Base-by-base conservation (phyloP, 1,140 invertebrate species). In the Steinernema khuongi region DNA sequence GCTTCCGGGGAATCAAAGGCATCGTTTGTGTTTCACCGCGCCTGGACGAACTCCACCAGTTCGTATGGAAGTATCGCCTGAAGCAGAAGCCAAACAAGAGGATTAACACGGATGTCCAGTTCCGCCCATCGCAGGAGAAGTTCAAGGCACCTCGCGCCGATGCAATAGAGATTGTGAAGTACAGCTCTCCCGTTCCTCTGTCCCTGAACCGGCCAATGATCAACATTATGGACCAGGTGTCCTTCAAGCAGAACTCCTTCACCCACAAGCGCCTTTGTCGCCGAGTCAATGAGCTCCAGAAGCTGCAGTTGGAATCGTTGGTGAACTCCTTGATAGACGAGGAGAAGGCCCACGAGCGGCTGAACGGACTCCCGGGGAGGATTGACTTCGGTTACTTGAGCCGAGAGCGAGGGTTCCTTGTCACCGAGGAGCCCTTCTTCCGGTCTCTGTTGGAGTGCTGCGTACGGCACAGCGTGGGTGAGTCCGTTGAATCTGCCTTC, bases 381-480 rank as follows among this genome's bases (percentile, higher is more conserved):
- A 29, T 83, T 28, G 82, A 81, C 11, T 81, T 75, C 50, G 73
- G 72, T 17, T 60, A 68, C 22, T 31, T 84, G 1, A 36, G 67
- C 1, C 67, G 72, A 7, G 36, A 31, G 70, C 75, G 31, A 70
- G 80, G 83, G 17, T 77, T 81, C 33, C 69, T 68, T 67, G 29
- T 84, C 2, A 79, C 77, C 14, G 26, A 69, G 26, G 83, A 84
- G 30, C 81, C 83, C 11, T 84, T 85, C 69, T 85, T 85, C 77
- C 67, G 79, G n/a, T 75, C 74, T 0, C 72, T 83, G 14, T 60
- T 82, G 1, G 44, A 75, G 22, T 75, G 76, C 28, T 67, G 43
- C 31, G 68, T 72, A 29, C 66, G 67, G 60, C 74, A 74, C 22
- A 68, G 32, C 29, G 44, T 79, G 22, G 76, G 72, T 78, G 26